A percentile compares a stretch with the other conserved stretches of the same genome.
phyloP scores from a whole-genome alignment of 2,113 vertebrate species.

The Hippocampus comes region DNA sequence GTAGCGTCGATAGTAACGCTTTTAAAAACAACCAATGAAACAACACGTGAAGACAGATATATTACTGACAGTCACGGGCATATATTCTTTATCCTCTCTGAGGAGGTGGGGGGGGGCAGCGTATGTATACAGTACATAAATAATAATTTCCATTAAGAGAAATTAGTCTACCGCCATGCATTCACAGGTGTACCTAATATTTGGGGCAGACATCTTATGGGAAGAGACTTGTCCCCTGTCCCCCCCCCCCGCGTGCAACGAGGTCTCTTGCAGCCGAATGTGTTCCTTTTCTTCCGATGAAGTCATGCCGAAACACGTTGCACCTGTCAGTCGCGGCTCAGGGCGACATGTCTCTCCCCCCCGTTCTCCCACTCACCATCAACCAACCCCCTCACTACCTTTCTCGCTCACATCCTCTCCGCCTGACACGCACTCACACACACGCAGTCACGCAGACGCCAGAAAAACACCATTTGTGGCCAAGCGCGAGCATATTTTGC shows the following conservation, averaged over 20 bases:
- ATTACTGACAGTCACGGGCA: too few species aligned
- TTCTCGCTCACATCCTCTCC: slow-evolving; percentile 18
- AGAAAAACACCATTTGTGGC: slow-evolving; percentile 22
- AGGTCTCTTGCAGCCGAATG: slow-evolving; percentile 19
- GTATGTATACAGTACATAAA: too few species aligned
- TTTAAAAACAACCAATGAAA: too few species aligned
- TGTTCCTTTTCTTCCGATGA: slow-evolving; percentile 25
- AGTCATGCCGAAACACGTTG: slow-evolving; percentile 50
- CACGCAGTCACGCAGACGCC: slow-evolving; percentile 8
- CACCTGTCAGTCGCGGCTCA: slow-evolving; percentile 62
- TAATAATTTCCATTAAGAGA: too few species aligned
- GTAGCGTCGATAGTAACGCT: too few species aligned
- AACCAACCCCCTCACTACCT: background rate
- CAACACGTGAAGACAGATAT: too few species aligned
- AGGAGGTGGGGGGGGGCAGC: too few species aligned
- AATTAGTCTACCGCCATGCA: background rate
- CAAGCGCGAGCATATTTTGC: slow-evolving; percentile 42
- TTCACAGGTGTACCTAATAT: background rate
- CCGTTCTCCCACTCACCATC: slow-evolving; percentile 17
- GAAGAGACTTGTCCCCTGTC: background rate
- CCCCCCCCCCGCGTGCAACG: background rate
- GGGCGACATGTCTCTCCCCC: slow-evolving; percentile 26
- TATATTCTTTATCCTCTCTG: too few species aligned
- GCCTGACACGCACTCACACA: slow-evolving; percentile 29
- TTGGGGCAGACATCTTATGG: background rate